Base-by-base conservation (phyloP, 2,888 invertebrate species). In the Ophonus ardosiacus region DNA sequence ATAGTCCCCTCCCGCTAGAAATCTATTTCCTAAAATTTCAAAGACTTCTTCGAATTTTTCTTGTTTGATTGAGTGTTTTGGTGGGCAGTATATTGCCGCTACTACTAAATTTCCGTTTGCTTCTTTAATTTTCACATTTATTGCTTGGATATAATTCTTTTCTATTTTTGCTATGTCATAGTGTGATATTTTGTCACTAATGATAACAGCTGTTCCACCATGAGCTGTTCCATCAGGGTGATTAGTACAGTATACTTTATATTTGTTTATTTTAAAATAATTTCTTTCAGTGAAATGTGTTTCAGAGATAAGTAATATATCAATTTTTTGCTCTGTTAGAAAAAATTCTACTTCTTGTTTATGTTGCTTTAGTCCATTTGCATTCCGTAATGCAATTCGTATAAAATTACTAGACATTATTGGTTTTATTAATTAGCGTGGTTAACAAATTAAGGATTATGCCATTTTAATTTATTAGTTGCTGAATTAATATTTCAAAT, bases 241-340 rank as follows among this genome's bases (percentile, higher is more conserved):
- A 24, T 82, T 82, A 24, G 86, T 86, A 18, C 38, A 40, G 43
- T 86, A 86, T 10, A 68, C 65, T 71, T 43, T 84, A 31, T 85
- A 86, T 57, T 85, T 86, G 10, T 80, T 38, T 15, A 86, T 85
- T 43, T 80, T 79, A 43, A 86, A 79, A 57, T 82, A 83, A 38
- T 84, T 86, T 81, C 76, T 86, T 21, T 68, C 59, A 31, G 85
- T 86, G 57, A 86, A 86, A 40, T 86, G 86, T 15, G 86, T 86
- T 86, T 86, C 86, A n/a, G 84, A 85, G 24, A 86, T 74, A 40
- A 86, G 51, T 65, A 86, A 51, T 13, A 86, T 79, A 56, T 86
- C 86, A 18, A 86, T 81, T 31, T 85, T 85, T 31, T 86, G 71
- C 7, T 71, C 59, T n/a, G 13, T 63, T n/a, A 86, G 43, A 31